Conservation (phyloP, 2,797 vertebrate species). For the Sciurus carolinensis region DNA sequence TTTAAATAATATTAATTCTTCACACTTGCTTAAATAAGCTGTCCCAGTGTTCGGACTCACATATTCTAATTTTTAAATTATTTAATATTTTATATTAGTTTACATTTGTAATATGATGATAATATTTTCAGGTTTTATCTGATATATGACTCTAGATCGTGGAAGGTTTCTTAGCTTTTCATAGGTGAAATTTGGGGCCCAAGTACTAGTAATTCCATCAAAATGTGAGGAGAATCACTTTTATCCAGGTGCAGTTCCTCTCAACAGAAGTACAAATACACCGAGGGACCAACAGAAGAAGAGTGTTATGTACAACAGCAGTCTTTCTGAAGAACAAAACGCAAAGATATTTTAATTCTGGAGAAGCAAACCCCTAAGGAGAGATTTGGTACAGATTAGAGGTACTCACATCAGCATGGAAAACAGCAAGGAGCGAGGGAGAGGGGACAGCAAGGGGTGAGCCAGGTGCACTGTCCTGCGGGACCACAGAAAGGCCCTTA, state of each 20-base stretch:
- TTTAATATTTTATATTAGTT: background rate
- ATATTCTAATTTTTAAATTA: background rate
- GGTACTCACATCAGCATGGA: background rate
- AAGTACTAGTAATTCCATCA: background rate
- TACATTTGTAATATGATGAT: background rate
- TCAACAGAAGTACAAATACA: background rate
- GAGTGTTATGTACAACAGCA: background rate
- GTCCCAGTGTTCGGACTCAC: background rate
- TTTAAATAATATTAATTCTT: background rate
- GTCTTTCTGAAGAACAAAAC: slow-evolving; percentile 28
- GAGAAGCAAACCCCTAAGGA: background rate
- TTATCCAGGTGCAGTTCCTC: background rate
- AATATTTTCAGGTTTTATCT: background rate
- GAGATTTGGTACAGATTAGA: slow-evolving; percentile 6
- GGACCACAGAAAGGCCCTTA: background rate
- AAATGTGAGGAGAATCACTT: background rate
- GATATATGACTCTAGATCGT: background rate
- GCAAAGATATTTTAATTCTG: background rate
- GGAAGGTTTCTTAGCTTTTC: background rate
- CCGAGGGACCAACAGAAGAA: background rate
- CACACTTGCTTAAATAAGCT: no score
- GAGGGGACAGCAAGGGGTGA: background rate
- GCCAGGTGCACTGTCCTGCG: background rate
- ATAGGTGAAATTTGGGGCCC: background rate
- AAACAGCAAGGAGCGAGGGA: background rate